Evolutionary conservation across 2,888 invertebrate species (phyloP), one percentile per base, ranked within the genome.

Genomic region (Ichneumon xanthorius): DNA sequence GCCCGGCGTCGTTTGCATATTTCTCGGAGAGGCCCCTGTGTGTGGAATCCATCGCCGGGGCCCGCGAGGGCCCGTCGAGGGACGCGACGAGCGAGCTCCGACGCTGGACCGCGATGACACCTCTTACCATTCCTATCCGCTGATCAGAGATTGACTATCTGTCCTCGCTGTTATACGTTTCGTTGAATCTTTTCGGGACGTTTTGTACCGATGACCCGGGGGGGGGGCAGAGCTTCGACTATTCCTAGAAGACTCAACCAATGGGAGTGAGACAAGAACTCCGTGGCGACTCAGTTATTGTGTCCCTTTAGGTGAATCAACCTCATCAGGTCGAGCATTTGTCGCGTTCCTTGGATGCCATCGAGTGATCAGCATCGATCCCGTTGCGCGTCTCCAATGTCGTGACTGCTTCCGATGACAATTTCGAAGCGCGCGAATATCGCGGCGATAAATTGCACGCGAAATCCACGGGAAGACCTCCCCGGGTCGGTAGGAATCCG

Each of bases 401-500:
- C 37, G 37, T 26, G 33, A 40, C 40, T 5, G 40, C 40, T 40
- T 40, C 40, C 40, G 40, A 40, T 63, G 63, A 63, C 48, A 45
- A 75, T 75, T 45, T 63, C 61, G 63, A 48, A n/a, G 16, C 16
- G 37, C 40, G 55, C 75, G 67, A 82, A 79, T 76, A 79, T 82
- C 55, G 50, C 37, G 9, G 55, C 63, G 58, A 82, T 85, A 79
- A 82, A 85, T 85, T 80, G 82, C 80, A 63, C 33, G 63, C 68
- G 71, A 67, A 85, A 85, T 70, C 45, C 11, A 22, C n/a, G 37
- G 5, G 26, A 7, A 82, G 75, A 79, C 85, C 82, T 79, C 71
- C 79, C 79, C 45, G 30, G 67, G 40, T 70, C 75, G 94, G 94
- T 94, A 90, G 90, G 94, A 90, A 90, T 87, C 82, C 83, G 75